Percentiles rank a stretch among this genome's conserved stretches.
phyloP scores from a whole-genome alignment of 2,113 vertebrate genomes.

The Pogona vitticeps region DNA sequence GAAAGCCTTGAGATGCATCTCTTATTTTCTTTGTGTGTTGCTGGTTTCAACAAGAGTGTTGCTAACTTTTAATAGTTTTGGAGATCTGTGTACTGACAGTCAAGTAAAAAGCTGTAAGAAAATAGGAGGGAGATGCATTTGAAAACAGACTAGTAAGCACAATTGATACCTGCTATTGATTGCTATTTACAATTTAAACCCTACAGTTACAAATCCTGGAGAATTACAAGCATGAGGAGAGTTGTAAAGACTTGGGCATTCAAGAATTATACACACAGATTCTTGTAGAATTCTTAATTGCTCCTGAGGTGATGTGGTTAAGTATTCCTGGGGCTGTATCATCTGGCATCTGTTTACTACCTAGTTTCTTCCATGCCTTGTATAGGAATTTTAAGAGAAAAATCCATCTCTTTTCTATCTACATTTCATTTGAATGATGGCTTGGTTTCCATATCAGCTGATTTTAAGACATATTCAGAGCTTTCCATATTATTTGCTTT shows the following conservation, averaged over 20 bases:
- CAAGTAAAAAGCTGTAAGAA: not conserved
- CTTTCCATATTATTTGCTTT: not conserved
- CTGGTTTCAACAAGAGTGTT: fast-evolving
- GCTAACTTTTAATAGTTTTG: not conserved
- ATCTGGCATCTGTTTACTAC: not conserved
- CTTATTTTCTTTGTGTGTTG: fast-evolving
- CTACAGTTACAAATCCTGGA: not conserved
- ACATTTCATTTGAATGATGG: not conserved
- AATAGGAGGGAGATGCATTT: not conserved
- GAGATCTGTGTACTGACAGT: fast-evolving
- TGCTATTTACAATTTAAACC: not conserved
- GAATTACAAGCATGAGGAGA: not conserved
- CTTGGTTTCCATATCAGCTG: not conserved
- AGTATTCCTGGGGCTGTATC: not conserved
- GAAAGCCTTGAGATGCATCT: fast-evolving
- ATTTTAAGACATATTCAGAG: not conserved
- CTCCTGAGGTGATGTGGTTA: not conserved
- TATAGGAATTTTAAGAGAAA: not conserved
- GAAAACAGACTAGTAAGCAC: not conserved
- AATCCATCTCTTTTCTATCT: not conserved
- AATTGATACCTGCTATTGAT: fast-evolving
- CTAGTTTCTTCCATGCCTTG: not conserved
- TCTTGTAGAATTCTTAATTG: not conserved
- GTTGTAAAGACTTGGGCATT: not conserved
- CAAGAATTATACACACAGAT: not conserved